Conservation (phyloP, 1,140 invertebrate species). For the Pseudomyrmex cubaensis region DNA sequence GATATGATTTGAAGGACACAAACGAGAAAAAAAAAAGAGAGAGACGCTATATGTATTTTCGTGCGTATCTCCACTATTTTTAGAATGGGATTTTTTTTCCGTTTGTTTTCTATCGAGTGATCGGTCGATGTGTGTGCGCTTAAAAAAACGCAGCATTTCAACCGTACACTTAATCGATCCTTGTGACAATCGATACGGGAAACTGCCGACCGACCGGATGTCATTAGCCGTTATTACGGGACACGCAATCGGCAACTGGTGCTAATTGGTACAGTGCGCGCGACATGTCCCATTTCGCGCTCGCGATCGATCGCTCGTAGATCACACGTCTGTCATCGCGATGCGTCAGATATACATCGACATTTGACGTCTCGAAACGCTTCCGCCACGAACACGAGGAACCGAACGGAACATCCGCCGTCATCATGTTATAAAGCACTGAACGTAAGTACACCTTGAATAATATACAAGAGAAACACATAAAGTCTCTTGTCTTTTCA, state of each 20-base stretch:
- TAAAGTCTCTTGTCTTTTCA: not conserved
- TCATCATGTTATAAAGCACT: too few species aligned
- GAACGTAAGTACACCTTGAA: not conserved
- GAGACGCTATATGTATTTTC: too few species aligned
- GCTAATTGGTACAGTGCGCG: constrained; percentile 39
- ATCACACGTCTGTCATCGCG: constrained; percentile 9
- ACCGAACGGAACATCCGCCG: too few species aligned
- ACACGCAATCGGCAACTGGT: constrained; percentile 25
- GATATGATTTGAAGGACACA: too few species aligned
- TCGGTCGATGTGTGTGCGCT: too few species aligned
- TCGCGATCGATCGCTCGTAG: constrained; percentile 27
- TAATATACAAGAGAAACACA: not conserved
- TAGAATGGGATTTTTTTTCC: too few species aligned
- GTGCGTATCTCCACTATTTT: too few species aligned
- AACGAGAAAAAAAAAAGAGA: too few species aligned
- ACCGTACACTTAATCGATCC: not conserved
- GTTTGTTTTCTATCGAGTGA: not conserved
- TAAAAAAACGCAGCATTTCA: not conserved
- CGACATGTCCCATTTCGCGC: constrained; percentile 43
- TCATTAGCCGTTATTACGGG: constrained; percentile 24
- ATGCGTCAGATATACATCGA: constrained; percentile 4
- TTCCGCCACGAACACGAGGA: not conserved
- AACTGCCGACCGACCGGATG: not conserved
- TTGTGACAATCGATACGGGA: not conserved
- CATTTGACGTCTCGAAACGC: not conserved